A percentile compares a stretch with the other conserved stretches of the same genome.
These are phyloP conservation scores for Rutilus rutilus DNA, from an alignment of 2,113 vertebrate genomes.

Conservation along the genomic window DNA sequence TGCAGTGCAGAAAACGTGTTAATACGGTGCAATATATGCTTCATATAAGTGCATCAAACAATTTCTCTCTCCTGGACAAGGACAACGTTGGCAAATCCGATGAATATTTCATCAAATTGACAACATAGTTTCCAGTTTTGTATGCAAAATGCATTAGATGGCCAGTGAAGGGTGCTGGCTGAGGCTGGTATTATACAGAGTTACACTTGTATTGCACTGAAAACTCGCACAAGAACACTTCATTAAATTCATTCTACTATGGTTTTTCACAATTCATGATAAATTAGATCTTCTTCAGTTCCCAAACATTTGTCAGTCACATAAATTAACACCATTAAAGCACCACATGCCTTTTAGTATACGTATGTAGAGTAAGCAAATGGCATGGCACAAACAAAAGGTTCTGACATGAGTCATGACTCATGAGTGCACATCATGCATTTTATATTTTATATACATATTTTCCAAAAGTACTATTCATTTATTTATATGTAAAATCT, in stretches of 20 bases:
- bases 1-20: too few relatives aligned
- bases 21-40: not conserved
- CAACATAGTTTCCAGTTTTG: not conserved
- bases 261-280: not conserved
- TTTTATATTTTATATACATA: not conserved
- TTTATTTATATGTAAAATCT: not conserved
- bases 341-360: not conserved
- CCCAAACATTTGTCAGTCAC: not conserved
- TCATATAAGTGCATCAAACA: not conserved
- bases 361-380: not conserved
- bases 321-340: not conserved
- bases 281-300: not conserved
- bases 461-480: not conserved
- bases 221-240: not conserved
- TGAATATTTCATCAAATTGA: not conserved
- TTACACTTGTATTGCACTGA: not conserved
- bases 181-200: not conserved
- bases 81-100: not conserved
- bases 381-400: not conserved
- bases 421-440: not conserved
- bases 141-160: conserved; percentile 17
- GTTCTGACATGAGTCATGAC: not conserved
- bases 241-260: not conserved
- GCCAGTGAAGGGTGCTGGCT: not conserved
- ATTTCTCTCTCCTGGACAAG: not conserved